Conservation (phyloP, 1,140 invertebrate genomes). For the Rhyzopertha dominica region DNA sequence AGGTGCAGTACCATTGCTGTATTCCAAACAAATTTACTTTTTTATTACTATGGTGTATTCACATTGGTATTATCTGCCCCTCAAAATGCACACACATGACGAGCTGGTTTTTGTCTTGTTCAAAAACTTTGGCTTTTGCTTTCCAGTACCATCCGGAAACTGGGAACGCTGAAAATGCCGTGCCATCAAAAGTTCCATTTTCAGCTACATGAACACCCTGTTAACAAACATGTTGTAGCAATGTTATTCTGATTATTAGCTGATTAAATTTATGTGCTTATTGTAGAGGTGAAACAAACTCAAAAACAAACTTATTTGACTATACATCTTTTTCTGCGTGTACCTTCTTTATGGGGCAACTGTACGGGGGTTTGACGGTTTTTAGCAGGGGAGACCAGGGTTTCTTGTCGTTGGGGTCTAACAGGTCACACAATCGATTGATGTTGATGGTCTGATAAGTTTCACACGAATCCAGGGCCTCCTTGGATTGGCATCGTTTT, state of each 20-base stretch:
- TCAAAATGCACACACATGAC: conserved; percentile 12
- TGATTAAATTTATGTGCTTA: no score
- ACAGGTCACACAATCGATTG: conserved; percentile 9
- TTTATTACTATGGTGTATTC: no score
- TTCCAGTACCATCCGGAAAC: conserved; percentile 19
- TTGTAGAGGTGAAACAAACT: no score
- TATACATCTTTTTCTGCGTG: not conserved
- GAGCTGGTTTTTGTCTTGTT: not conserved
- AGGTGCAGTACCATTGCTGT: no score
- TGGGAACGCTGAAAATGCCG: conserved; percentile 7
- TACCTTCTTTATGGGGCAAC: conserved; percentile 17
- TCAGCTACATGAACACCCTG: conserved; percentile 11
- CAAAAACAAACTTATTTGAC: no score
- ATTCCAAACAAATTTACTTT: no score
- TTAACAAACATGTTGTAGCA: no score
- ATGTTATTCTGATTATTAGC: no score
- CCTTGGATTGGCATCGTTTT: conserved; percentile 12
- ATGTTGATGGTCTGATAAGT: conserved; percentile 9
- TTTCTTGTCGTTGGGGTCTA: not conserved
- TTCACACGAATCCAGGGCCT: conserved; percentile 18
- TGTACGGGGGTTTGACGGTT: conserved; percentile 1
- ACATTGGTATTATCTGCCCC: conserved; percentile 12
- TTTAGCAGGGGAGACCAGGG: conserved; percentile 13
- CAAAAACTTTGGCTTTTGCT: conserved; percentile 4
- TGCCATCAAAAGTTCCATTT: conserved; percentile 19